These are phyloP conservation scores for Paralvinella palmiformis DNA, from an alignment of 1,140 invertebrate genomes.

Conservation along the genomic window DNA sequence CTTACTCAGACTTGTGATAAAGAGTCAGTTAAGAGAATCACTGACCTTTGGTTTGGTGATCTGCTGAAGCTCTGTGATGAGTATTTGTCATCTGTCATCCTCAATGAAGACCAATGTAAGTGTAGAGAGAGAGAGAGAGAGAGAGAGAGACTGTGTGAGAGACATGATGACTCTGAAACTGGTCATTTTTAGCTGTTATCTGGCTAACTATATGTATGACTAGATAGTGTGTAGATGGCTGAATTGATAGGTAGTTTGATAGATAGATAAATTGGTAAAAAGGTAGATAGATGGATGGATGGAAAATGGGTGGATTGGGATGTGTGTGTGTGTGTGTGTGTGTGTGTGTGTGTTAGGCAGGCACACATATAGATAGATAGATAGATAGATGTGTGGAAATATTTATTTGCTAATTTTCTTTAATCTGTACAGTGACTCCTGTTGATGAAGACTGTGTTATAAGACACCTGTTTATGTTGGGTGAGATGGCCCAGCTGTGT, in stretches of 20 bases:
- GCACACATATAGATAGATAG: neutral
- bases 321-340: neutral
- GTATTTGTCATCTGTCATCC: slow-evolving; percentile 34
- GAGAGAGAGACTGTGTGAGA: too few relatives aligned
- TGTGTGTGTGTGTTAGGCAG: neutral
- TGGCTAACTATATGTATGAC: too few relatives aligned
- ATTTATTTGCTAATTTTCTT: neutral
- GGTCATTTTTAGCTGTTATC: too few relatives aligned
- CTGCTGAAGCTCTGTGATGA: slow-evolving; percentile 32
- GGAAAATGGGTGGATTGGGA: neutral
- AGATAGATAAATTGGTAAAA: neutral
- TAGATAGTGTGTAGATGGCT: neutral
- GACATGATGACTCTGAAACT: too few relatives aligned
- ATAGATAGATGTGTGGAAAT: neutral
- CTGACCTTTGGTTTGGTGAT: slow-evolving; percentile 27
- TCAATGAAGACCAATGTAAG: slow-evolving; percentile 27
- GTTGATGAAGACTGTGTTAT: slow-evolving; percentile 41
- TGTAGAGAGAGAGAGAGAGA: too few relatives aligned
- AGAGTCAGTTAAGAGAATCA: neutral
- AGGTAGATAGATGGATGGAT: neutral
- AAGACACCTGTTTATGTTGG: slow-evolving; percentile 49
- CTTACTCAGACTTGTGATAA: slow-evolving; percentile 20
- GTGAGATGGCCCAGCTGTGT: slow-evolving; percentile 49
- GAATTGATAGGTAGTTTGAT: neutral
- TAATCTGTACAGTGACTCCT: slow-evolving; percentile 18